These are phyloP conservation scores for Mactra quadrangularis DNA, from an alignment of 1,140 invertebrate genomes.

Conservation along the genomic window DNA sequence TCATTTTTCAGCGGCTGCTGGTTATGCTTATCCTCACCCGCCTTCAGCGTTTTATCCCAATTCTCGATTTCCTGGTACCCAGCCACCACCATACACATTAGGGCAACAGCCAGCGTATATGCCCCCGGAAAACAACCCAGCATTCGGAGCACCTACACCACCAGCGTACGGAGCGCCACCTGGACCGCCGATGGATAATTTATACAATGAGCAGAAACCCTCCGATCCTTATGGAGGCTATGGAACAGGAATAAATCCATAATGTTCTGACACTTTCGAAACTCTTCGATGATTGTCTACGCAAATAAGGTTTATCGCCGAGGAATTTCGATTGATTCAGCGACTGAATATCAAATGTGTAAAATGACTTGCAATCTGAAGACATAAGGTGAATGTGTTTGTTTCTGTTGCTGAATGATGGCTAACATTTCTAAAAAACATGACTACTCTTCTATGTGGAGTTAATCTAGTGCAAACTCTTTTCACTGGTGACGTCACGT, in stretches of 20 bases:
- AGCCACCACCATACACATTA: constrained; percentile 31
- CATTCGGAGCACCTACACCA: not conserved
- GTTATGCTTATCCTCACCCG: constrained; percentile 10
- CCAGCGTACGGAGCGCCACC: not conserved
- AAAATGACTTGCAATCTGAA: no score
- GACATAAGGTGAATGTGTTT: no score
- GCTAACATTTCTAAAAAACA: no score
- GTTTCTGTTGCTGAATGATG: no score
- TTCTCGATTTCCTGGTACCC: constrained; percentile 5
- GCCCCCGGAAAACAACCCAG: not conserved
- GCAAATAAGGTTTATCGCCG: no score
- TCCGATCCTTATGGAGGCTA: constrained; percentile 7
- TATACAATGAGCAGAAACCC: not conserved
- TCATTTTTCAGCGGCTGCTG: not conserved
- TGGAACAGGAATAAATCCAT: constrained; percentile 12
- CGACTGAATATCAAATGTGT: no score
- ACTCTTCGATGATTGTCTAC: no score
- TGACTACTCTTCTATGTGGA: no score
- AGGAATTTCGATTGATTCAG: no score
- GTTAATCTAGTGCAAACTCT: no score
- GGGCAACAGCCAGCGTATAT: constrained; percentile 22
- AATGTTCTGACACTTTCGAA: no score
- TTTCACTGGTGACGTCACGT: no score
- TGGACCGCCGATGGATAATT: not conserved
- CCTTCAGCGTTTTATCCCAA: constrained; percentile 4